Evolutionary conservation across 2,797 vertebrate species (phyloP), one percentile per base, ranked within the genome.

Genomic region (Danio tinwini): DNA sequence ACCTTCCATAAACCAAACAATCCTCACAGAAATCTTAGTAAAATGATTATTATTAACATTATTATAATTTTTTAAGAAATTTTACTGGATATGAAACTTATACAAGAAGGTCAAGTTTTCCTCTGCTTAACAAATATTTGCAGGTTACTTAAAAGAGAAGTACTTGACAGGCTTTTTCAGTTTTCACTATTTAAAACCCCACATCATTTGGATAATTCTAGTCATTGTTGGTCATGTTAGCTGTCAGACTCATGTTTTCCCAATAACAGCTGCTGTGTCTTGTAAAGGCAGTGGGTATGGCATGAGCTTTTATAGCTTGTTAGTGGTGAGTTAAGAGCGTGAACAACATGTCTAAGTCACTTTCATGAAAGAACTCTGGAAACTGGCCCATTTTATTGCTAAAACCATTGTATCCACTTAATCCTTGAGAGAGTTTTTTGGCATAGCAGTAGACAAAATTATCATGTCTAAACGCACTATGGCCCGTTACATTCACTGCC

Each of bases 221-320:
- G 6, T 16, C 2, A 5, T 21, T 47, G 4, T 78, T 61, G 47
- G 45, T 49, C 19, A 49, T 49, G 44, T 17, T 49, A 47, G 71
- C 10, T 55, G 44, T 69, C 12, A 19, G 74, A 52, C 52, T 6
- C 0, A 29, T 29, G 29, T 19, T 71, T 50, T 78, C 49, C 29
- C 56, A 49, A 39, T 50, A 39, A n/a, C 55, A 53, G 37, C 40
- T 56, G 45, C 39, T 72, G 59, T 42, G 40, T 62, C 6, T 49
- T 76, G 17, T 55, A 65, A 69, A 39, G 64, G 63, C 14, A 0
- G n/a, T 55, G 40, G 29, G 68, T 42, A 58, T 12, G 39, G 58
- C 37, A 7, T 49, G 37, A 39, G 16, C n/a, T 12, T 73, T 82
- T 67, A 61, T 68, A 19, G 81, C 61, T 50, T 71, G 53, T 47